Base-by-base conservation (phyloP, 2,113 vertebrate species). In the Aplodontia rufa region DNA sequence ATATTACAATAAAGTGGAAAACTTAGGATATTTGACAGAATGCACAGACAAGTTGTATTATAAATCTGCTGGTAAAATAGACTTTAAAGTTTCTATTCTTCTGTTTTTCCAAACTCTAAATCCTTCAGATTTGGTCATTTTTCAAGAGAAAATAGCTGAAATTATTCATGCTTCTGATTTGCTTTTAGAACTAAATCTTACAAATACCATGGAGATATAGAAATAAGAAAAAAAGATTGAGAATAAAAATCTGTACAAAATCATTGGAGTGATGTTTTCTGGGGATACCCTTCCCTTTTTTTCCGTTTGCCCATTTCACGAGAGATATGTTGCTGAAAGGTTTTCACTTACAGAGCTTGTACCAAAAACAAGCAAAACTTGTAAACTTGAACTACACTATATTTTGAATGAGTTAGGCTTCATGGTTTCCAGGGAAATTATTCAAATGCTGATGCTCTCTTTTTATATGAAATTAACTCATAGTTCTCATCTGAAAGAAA, bases 121-220 rank as follows among this genome's bases (percentile, higher is more conserved):
- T 97, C 92, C 45, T 91, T 95, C 47, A 90, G 49, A 92, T 35
- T 76, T 97, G 80, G 87, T 47, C 51, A 81, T 90, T 35, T 58
- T 97, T 96, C 76, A 94, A 95, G 60, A 5, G 40, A 92, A 42
- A 81, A 5, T 42, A 92, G 1, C n/a, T 95, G 16, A 14, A 95
- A 93, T 93, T 96, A 71, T 93, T 95, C 94, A 96, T 90, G 68
- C 35, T 64, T 90, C n/a, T 58, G 24, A 74, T 87, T 79, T 87
- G 58, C 60, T 95, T 84, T 97, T 93, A 92, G 96, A 95, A 71
- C 20, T 35, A 42, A 86, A 71, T 83, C 26, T 30, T 86, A 53
- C 58, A 93, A 66, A 75, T 79, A 51, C 3, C 0, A 91, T 79
- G 1, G 19, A 69, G 84, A 90, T 16, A 94, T 94, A 82, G 4